These are phyloP conservation scores for Echinops telfairi DNA, from an alignment of 2,113 vertebrate genomes.

Conservation along the genomic window DNA sequence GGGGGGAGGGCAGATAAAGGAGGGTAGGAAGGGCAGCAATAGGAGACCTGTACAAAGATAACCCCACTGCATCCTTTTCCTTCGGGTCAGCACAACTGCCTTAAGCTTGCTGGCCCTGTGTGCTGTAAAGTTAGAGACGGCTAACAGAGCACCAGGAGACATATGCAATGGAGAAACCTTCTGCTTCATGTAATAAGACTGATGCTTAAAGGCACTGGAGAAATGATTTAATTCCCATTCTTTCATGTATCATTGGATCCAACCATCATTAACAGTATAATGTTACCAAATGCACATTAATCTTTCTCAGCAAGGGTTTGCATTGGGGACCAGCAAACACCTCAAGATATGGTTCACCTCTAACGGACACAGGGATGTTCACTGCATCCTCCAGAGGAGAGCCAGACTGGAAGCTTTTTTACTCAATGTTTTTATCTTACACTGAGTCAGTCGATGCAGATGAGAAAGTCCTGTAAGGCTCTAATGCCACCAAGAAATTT, in stretches of 20 bases:
- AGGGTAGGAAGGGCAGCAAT: background rate
- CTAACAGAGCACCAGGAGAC: background rate
- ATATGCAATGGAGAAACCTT: background rate
- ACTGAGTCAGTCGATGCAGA: slow-evolving; percentile 52
- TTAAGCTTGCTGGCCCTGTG: background rate
- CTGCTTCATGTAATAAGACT: background rate
- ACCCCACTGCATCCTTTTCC: background rate
- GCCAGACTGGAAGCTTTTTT: slow-evolving; percentile 38
- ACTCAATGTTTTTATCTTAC: slow-evolving; percentile 53
- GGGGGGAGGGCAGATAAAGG: background rate
- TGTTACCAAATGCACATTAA: background rate
- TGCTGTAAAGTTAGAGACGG: background rate
- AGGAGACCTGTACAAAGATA: background rate
- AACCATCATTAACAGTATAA: background rate
- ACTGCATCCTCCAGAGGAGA: background rate
- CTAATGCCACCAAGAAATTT: slow-evolving; percentile 68
- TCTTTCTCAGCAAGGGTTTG: background rate
- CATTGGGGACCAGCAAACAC: background rate
- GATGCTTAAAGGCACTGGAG: background rate
- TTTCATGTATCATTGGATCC: background rate
- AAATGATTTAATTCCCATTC: background rate
- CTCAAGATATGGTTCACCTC: background rate
- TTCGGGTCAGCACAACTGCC: background rate
- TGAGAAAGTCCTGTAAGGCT: slow-evolving; percentile 55
- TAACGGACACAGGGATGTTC: background rate